Evolutionary conservation across 1,140 invertebrate genomes (phyloP), one percentile per base, ranked within the genome.

Genomic region (Patella vulgata): DNA sequence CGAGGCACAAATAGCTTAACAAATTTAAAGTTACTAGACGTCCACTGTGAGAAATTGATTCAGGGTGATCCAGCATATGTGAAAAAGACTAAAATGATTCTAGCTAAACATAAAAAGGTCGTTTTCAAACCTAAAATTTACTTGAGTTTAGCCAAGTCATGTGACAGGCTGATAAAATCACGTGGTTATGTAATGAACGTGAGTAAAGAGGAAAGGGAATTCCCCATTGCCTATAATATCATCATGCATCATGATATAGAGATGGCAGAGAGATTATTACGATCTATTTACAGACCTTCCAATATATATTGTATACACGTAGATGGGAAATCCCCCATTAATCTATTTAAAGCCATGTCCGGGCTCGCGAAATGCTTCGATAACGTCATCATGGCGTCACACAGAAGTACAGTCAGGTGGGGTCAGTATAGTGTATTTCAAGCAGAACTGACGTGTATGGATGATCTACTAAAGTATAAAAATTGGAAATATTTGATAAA

Each of bases 381-480:
- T 5, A 82, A 82, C 62, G 73, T 81, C n/a, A 76, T 78, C 52
- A 64, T 82, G 11, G 62, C 73, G 14, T 75, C 72, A 12, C 67
- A 71, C 17, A 47, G 55, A n/a, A n/a, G n/a, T n/a, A n/a, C n/a
- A 71, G 14, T 75, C 72, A 12, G 67, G 70, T 17, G 47, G 55
- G 0, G 60, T 69, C 28, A 59, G 66, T 14, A 61, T 80, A 14
- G 25, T 68, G 17, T 80, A 70, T 58, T 80, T 2, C 44, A 72
- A 39, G 70, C 76, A 0, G 76, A 76, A 42, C 53, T 80, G 8
- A 73, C 66, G 19, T 80, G 78, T 58, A 77, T 78, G 72, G 30
- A 48, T 19, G 73, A 80, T 28, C 46, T 79, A 39, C 23, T 71
- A n/a, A n/a, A n/a, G n/a, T n/a, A n/a, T n/a, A n/a, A n/a, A n/a